Conservation (phyloP, 2,113 vertebrate species). For the Oreocharis arfaki region DNA sequence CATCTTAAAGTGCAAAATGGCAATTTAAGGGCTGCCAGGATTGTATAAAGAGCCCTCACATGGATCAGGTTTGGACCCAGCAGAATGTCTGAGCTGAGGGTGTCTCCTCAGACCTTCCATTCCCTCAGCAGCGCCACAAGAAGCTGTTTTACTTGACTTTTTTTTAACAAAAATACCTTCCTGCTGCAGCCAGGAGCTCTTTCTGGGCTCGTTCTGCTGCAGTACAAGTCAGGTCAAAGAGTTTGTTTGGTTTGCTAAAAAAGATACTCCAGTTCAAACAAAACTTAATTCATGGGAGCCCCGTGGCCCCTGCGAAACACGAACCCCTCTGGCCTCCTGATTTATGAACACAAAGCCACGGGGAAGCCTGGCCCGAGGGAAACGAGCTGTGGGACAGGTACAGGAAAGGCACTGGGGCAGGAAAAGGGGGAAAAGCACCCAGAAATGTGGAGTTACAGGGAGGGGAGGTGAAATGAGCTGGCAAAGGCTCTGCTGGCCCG, state of each 20-base stretch:
- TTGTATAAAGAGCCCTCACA: not conserved
- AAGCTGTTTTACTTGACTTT: not conserved
- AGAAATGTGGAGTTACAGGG: rapidly evolving
- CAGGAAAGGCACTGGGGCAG: not conserved
- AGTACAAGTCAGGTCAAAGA: conserved; percentile 17
- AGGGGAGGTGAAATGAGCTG: not conserved
- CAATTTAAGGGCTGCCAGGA: not conserved
- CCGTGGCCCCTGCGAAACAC: conserved; percentile 27
- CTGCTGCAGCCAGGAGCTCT: not conserved
- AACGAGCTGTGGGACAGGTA: not conserved
- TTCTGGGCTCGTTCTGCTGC: not conserved
- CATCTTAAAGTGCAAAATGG: not conserved
- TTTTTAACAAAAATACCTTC: not conserved
- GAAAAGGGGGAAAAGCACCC: not conserved
- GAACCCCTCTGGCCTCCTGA: conserved; percentile 12
- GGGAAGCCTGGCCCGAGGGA: not conserved
- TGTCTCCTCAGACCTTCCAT: conserved; percentile 19
- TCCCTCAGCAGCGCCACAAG: not conserved
- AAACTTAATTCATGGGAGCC: conserved; percentile 29
- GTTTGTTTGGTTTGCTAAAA: conserved; percentile 44
- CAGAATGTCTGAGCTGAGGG: not conserved
- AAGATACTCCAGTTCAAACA: conserved; percentile 40
- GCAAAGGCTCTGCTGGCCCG: not conserved
- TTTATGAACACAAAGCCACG: not conserved
- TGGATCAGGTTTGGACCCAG: not conserved